Conservation (phyloP, 2,113 vertebrate genomes). For the Oceanodroma tethys region DNA sequence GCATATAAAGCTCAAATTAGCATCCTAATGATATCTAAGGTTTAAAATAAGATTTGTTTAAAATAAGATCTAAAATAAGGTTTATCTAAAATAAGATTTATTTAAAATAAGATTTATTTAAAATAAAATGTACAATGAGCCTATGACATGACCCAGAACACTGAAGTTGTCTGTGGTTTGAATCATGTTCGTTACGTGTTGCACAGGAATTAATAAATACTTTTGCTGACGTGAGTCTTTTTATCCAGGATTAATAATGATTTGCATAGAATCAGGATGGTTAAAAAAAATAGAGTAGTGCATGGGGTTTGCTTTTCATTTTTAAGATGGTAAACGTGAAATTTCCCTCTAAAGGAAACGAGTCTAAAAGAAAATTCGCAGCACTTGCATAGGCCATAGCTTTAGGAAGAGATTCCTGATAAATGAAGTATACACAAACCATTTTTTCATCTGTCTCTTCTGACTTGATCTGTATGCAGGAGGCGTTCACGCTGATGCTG, state of each 20-base stretch:
- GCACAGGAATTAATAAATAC: background rate
- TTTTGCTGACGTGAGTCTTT: background rate
- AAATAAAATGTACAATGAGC: no score
- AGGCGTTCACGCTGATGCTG: background rate
- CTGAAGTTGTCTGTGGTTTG: background rate
- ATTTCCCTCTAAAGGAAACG: background rate
- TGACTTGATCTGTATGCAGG: background rate
- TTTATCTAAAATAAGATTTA: no score
- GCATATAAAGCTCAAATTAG: background rate
- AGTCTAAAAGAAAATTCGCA: background rate
- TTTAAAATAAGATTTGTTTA: background rate
- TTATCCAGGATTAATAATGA: background rate
- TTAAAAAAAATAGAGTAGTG: background rate
- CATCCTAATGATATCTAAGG: background rate
- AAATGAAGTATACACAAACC: background rate
- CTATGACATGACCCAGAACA: background rate
- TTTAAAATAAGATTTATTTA: background rate
- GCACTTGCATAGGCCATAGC: background rate
- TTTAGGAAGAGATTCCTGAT: background rate
- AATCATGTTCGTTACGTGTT: rapidly evolving
- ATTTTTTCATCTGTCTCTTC: background rate
- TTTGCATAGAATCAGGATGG: background rate
- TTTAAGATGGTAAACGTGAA: background rate
- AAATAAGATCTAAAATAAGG: background rate
- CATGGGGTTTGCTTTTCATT: background rate